These are phyloP conservation scores for Mesochorus sp. DNA, from an alignment of 2,888 invertebrate genomes.

Conservation along the genomic window DNA sequence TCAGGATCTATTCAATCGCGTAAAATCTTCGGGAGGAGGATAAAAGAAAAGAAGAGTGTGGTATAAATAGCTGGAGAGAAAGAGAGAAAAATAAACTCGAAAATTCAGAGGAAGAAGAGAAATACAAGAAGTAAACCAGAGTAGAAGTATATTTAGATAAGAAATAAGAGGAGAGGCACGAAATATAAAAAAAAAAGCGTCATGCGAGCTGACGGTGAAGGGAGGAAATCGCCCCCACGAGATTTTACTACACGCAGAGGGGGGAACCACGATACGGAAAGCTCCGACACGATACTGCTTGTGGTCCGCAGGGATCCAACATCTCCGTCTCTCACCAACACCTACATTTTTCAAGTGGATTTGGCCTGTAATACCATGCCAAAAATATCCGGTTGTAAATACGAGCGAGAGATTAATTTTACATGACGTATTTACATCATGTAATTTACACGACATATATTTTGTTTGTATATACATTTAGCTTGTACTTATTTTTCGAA, in stretches of 20 bases:
- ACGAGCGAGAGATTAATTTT: too few species aligned
- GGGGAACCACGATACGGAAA: background rate
- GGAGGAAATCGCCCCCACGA: constrained; percentile 47
- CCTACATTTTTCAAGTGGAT: constrained; percentile 38
- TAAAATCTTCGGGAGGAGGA: background rate
- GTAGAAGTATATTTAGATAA: too few species aligned
- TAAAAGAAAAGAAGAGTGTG: background rate
- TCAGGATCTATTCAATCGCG: constrained; percentile 58
- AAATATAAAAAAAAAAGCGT: constrained; percentile 22
- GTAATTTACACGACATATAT: too few species aligned
- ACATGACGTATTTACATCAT: too few species aligned
- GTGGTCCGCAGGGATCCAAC: constrained; percentile 38
- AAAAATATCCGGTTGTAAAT: background rate
- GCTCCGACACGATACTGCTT: constrained; percentile 12
- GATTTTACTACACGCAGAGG: constrained; percentile 9
- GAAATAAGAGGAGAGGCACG: background rate
- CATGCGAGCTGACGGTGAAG: constrained; percentile 35
- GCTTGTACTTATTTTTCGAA: too few species aligned
- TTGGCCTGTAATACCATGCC: background rate
- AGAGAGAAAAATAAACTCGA: too few species aligned
- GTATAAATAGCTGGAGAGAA: too few species aligned
- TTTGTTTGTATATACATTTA: too few species aligned
- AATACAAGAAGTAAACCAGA: too few species aligned
- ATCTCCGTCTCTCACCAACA: constrained; percentile 11
- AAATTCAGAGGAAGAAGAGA: too few species aligned